Conservation (phyloP, 2,797 vertebrate genomes). For the Pelochelys cantorii region DNA sequence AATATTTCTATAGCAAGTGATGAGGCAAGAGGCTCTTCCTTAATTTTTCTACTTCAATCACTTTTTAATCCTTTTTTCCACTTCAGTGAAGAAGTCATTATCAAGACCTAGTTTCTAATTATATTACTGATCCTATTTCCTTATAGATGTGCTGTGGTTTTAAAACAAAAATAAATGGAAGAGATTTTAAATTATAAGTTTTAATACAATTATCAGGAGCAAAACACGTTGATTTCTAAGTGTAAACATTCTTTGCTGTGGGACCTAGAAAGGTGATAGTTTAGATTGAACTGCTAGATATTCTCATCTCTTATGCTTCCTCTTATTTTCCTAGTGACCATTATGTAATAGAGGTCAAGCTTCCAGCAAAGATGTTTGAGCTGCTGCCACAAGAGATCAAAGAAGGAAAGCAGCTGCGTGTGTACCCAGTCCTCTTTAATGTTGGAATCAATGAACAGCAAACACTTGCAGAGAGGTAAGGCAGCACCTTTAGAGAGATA, state of each 20-base stretch:
- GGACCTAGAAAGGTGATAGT: neutral
- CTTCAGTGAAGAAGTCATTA: neutral
- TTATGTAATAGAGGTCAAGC: slow-evolving; percentile 94
- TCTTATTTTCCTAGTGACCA: slow-evolving; percentile 84
- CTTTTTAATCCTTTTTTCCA: slow-evolving; percentile 8
- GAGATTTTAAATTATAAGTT: neutral
- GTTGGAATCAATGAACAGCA: slow-evolving; percentile 99
- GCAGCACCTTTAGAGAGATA: neutral
- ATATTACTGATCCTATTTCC: neutral
- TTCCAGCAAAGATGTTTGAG: slow-evolving; percentile 91
- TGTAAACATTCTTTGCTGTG: neutral
- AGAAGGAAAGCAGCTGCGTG: slow-evolving; percentile 89
- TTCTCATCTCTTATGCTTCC: neutral
- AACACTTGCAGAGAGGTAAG: slow-evolving; percentile 96
- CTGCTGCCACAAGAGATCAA: slow-evolving; percentile 91
- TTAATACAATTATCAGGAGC: neutral
- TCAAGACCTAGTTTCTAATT: neutral
- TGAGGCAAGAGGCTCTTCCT: neutral
- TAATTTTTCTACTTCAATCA: neutral
- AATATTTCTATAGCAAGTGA: neutral
- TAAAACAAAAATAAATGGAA: neutral
- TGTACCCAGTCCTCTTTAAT: slow-evolving; percentile 95
- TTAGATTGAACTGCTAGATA: neutral
- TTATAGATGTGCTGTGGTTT: neutral
- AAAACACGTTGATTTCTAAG: neutral